Conservation (phyloP, 1,140 invertebrate genomes). For the Apis dorsata region DNA sequence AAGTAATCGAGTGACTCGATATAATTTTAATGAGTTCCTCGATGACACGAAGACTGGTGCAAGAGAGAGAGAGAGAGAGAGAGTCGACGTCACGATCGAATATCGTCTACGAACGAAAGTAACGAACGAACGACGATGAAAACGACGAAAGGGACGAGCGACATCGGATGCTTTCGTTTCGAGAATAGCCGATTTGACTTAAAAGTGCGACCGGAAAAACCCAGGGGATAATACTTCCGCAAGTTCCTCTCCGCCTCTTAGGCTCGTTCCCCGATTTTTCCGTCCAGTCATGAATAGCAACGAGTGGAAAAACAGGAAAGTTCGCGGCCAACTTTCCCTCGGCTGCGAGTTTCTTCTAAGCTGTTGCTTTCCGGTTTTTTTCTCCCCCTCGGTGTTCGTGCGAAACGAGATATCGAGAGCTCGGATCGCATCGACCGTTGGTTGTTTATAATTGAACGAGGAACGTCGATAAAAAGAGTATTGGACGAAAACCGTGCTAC, state of each 20-base stretch:
- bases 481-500: neutral
- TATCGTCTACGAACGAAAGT: slow-evolving; percentile 6
- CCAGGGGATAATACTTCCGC: slow-evolving; percentile 63
- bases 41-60: slow-evolving; percentile 63
- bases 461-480: neutral
- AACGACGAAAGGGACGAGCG: neutral
- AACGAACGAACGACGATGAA: neutral
- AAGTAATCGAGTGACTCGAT: slow-evolving; percentile 67
- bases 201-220: slow-evolving; percentile 63
- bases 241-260: slow-evolving; percentile 43
- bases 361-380: slow-evolving; percentile 25
- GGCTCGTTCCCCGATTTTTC: slow-evolving; percentile 66
- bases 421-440: neutral
- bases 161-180: slow-evolving; percentile 9
- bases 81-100: slow-evolving; percentile 5
- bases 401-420: slow-evolving; percentile 21
- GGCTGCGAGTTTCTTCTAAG: slow-evolving; percentile 51
- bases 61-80: neutral
- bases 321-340: slow-evolving; percentile 62
- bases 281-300: slow-evolving; percentile 73
- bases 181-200: slow-evolving; percentile 58
- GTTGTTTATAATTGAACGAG: slow-evolving; percentile 46
- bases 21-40: slow-evolving; percentile 72
- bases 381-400: slow-evolving; percentile 10
- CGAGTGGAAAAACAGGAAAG: slow-evolving; percentile 74